Conservation (phyloP, 2,888 invertebrate species). For the Caenorhabditis panamensis region DNA sequence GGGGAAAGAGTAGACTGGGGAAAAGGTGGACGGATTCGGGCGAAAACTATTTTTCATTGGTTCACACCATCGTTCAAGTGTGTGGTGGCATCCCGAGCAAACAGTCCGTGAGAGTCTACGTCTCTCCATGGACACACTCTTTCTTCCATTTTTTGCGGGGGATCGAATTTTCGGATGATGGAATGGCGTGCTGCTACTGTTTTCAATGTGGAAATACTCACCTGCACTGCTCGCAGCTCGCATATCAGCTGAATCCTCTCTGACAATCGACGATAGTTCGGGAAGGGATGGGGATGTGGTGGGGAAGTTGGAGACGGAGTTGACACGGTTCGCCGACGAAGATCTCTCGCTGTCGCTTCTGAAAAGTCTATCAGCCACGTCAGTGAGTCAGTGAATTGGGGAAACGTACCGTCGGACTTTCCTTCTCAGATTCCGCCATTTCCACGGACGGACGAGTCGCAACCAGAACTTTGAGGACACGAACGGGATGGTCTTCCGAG, state of each 20-base stretch:
- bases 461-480: constrained; percentile 77
- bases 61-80: constrained; percentile 56
- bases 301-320: constrained; percentile 27
- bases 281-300: constrained; percentile 66
- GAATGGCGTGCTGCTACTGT: too few relatives aligned
- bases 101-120: constrained; percentile 13
- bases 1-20: not conserved
- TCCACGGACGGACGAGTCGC: constrained; percentile 79
- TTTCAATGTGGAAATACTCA: not conserved
- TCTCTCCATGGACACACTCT: constrained; percentile 9
- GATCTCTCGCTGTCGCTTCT: constrained; percentile 67
- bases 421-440: constrained; percentile 71
- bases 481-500: constrained; percentile 47
- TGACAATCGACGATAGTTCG: constrained; percentile 53
- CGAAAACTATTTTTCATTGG: constrained; percentile 35
- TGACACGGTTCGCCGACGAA: constrained; percentile 44
- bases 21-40: constrained; percentile 11
- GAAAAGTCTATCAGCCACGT: constrained; percentile 17
- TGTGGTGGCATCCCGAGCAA: constrained; percentile 24
- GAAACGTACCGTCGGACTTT: constrained; percentile 65
- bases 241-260: constrained; percentile 35
- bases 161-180: not conserved
- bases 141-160: constrained; percentile 3
- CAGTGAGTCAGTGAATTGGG: not conserved
- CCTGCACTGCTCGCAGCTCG: constrained; percentile 7